A percentile compares a stretch with the other conserved stretches of the same genome.
Conservation (phyloP, 2,797 vertebrate genomes). For the Schizopygopsis pylzovi region DNA sequence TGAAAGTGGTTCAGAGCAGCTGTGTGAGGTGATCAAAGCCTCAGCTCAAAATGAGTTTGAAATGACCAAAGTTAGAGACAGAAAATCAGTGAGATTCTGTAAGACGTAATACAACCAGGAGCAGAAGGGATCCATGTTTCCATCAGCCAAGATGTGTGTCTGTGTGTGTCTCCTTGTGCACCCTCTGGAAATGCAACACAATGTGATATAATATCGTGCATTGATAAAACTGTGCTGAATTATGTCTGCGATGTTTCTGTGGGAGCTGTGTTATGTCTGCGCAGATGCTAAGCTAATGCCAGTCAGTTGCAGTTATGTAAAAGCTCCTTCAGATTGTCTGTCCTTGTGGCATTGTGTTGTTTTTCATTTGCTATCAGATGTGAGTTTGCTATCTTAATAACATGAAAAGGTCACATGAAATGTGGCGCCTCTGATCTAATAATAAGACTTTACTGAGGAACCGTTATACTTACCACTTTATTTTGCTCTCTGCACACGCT, state of each 20-base stretch:
- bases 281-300: conserved; percentile 21
- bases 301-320: conserved; percentile 4
- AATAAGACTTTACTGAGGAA: conserved; percentile 23
- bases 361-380: conserved; percentile 48
- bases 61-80: conserved; percentile 69
- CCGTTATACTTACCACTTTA: background rate
- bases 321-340: conserved; percentile 5
- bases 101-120: conserved; percentile 55
- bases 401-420: conserved; percentile 26
- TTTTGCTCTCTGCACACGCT: background rate
- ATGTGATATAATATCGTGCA: conserved; percentile 35
- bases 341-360: conserved; percentile 43
- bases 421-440: conserved; percentile 39
- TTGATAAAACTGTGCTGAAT: conserved; percentile 35
- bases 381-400: conserved; percentile 28
- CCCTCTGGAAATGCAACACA: conserved; percentile 3
- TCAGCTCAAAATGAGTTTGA: conserved; percentile 79
- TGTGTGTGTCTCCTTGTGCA: background rate
- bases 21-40: conserved; percentile 82
- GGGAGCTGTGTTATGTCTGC: conserved; percentile 51
- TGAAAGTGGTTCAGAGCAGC: conserved; percentile 78
- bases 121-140: conserved; percentile 8
- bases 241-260: conserved; percentile 24
- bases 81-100: conserved; percentile 44
- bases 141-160: background rate